These are phyloP conservation scores for Scolopax rusticola DNA, from an alignment of 2,797 vertebrate genomes.

Conservation along the genomic window DNA sequence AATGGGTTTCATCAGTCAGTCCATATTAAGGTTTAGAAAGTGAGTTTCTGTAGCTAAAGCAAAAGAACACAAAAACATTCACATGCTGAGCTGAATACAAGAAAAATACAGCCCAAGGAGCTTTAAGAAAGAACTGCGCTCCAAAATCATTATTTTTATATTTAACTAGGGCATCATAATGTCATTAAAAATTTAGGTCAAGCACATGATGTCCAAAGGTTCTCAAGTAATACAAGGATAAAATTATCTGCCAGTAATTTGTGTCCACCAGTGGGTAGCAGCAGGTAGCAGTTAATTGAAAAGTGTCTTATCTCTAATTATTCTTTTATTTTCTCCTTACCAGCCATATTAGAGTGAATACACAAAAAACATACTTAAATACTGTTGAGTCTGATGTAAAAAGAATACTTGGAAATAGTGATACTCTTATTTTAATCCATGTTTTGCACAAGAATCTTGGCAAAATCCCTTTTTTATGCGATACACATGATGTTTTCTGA, in stretches of 20 bases:
- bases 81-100: not conserved
- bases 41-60: slow-evolving; percentile 1
- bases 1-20: not conserved
- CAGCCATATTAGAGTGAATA: slow-evolving; percentile 11
- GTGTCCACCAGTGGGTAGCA: slow-evolving; percentile 47
- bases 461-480: not conserved
- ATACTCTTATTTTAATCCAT: not conserved
- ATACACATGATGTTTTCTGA: not conserved
- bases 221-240: slow-evolving; percentile 18
- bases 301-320: slow-evolving; percentile 69
- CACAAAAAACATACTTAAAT: not conserved
- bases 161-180: slow-evolving; percentile 30
- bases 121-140: not conserved
- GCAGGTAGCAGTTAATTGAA: slow-evolving; percentile 76
- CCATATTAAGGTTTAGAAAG: not conserved
- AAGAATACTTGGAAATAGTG: not conserved
- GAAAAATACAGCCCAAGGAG: slow-evolving; percentile 53
- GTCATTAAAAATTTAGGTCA: slow-evolving; percentile 56
- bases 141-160: slow-evolving; percentile 47
- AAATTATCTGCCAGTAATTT: slow-evolving; percentile 59
- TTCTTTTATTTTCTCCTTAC: slow-evolving; percentile 46
- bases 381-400: not conserved
- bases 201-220: slow-evolving; percentile 32
- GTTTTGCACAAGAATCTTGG: not conserved
- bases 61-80: slow-evolving; percentile 17